phyloP scores from a whole-genome alignment of 2,797 vertebrate genomes.

The Mormyrus hasselquistii region DNA sequence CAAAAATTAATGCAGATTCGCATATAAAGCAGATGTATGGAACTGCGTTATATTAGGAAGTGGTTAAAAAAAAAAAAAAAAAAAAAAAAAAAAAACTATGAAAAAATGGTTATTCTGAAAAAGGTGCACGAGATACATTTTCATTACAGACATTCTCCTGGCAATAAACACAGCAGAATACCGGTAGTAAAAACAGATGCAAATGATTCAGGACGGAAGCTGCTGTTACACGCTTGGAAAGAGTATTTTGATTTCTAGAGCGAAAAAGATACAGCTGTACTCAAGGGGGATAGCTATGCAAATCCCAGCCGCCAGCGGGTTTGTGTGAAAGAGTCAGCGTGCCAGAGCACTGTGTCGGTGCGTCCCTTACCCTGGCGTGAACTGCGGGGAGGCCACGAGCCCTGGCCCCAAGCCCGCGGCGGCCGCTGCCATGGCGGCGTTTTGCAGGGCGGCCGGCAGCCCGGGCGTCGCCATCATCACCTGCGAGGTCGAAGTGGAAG shows the following conservation, averaged over 20 bases:
- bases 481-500: constrained; percentile 64
- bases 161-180: neutral
- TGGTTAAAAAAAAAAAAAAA: neutral
- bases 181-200: neutral
- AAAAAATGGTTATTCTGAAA: neutral
- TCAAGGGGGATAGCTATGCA: neutral
- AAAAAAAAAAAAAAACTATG: neutral
- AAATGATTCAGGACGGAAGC: neutral
- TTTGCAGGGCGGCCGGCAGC: constrained; percentile 64
- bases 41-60: neutral
- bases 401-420: constrained; percentile 72
- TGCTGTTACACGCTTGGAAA: neutral
- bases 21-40: neutral
- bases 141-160: neutral
- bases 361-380: constrained; percentile 71
- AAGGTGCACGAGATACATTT: neutral
- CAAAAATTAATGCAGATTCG: neutral
- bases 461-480: constrained; percentile 71
- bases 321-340: neutral
- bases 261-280: neutral
- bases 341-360: neutral
- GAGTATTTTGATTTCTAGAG: neutral
- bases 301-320: neutral
- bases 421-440: constrained; percentile 74
- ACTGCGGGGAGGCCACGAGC: constrained; percentile 74